Conservation (phyloP, 2,888 invertebrate genomes). For the Charanyca ferruginea region DNA sequence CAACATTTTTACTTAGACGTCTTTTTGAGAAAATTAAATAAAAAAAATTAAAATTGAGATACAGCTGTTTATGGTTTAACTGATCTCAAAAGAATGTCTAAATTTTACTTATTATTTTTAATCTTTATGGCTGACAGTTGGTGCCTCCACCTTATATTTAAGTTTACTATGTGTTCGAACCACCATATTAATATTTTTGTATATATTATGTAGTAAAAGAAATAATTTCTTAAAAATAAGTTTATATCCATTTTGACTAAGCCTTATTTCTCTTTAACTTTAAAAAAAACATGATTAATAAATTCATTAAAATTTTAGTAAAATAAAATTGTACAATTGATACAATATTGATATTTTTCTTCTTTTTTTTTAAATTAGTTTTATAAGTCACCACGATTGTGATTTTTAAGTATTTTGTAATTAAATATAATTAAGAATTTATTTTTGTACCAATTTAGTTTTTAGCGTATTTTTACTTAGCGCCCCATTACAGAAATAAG, state of each 20-base stretch:
- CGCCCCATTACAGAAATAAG: constrained; percentile 54
- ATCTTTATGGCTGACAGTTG: constrained; percentile 22
- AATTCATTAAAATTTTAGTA: neutral
- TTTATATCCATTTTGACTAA: constrained; percentile 46
- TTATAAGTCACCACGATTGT: constrained; percentile 85
- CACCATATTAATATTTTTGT: constrained; percentile 76
- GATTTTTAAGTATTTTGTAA: constrained; percentile 83
- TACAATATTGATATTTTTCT: constrained; percentile 30
- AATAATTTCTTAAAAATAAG: constrained; percentile 48
- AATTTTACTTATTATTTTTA: constrained; percentile 1
- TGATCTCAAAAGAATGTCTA: constrained; percentile 23
- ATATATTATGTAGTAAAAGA: constrained; percentile 68
- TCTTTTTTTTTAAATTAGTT: constrained; percentile 66
- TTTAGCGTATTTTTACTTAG: constrained; percentile 65
- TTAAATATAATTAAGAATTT: constrained; percentile 77
- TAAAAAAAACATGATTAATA: constrained; percentile 13
- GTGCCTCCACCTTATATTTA: constrained; percentile 45
- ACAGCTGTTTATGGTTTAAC: neutral
- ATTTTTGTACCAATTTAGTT: constrained; percentile 86
- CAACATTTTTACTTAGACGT: neutral
- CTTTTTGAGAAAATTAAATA: constrained; percentile 11
- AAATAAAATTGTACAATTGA: constrained; percentile 51
- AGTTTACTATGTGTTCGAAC: constrained; percentile 77
- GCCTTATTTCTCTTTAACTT: constrained; percentile 34
- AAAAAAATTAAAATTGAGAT: neutral